These are phyloP conservation scores for Microvelia longipes DNA, from an alignment of 1,140 invertebrate species.

Conservation along the genomic window DNA sequence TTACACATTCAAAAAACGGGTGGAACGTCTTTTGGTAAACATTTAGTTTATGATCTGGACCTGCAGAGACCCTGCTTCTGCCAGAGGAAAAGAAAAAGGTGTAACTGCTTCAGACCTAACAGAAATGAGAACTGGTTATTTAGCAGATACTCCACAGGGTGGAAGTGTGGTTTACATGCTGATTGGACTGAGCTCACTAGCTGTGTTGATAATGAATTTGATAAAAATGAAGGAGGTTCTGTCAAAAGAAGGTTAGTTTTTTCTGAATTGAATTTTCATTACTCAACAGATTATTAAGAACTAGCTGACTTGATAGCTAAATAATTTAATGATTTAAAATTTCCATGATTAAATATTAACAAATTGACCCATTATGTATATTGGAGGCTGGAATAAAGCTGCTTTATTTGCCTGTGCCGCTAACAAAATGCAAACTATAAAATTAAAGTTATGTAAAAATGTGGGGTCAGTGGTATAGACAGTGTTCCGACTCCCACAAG, in stretches of 20 bases:
- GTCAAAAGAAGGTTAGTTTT: conserved; percentile 44
- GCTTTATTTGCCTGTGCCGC: too few species aligned
- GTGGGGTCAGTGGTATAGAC: too few species aligned
- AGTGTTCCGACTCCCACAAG: too few species aligned
- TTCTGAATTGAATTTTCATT: background rate
- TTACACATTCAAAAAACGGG: conserved; percentile 95
- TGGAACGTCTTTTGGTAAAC: conserved; percentile 82
- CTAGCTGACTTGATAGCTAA: too few species aligned
- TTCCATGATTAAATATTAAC: too few species aligned
- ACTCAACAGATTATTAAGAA: too few species aligned
- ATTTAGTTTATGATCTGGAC: conserved; percentile 85
- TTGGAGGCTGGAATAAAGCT: too few species aligned
- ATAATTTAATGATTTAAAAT: too few species aligned
- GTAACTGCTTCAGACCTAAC: conserved; percentile 81
- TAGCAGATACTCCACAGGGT: conserved; percentile 94
- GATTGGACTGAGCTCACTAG: conserved; percentile 93
- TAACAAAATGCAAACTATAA: too few species aligned
- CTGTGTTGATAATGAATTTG: conserved; percentile 73
- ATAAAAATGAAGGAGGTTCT: conserved; percentile 65
- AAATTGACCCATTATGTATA: too few species aligned
- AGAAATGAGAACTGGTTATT: conserved; percentile 91
- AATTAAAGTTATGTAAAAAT: too few species aligned
- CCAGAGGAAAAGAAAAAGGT: conserved; percentile 68
- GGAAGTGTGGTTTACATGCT: conserved; percentile 96
- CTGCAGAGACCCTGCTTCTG: conserved; percentile 74